Percentiles rank a stretch among this genome's conserved stretches.
These are phyloP conservation scores for Chironomus tentans DNA, from an alignment of 2,888 invertebrate species.

Conservation along the genomic window DNA sequence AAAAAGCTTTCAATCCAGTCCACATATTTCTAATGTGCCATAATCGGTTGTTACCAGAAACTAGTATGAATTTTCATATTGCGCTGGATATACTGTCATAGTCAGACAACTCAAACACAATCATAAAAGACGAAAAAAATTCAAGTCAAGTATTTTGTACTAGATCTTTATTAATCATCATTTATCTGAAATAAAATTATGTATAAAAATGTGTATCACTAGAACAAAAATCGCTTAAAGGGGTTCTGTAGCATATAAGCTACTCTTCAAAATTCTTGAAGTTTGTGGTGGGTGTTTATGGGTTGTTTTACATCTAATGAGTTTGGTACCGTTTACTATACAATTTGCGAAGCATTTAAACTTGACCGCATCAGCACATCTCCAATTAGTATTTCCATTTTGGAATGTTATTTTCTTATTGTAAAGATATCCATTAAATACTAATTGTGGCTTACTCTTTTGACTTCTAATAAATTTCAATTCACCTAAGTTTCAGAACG, in stretches of 20 bases:
- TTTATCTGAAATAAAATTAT: background rate
- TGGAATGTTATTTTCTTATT: slow-evolving; percentile 44
- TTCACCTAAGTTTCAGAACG: slow-evolving; percentile 29
- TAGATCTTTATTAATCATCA: background rate
- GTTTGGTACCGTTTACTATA: slow-evolving; percentile 38
- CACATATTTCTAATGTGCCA: no score
- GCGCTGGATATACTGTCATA: background rate
- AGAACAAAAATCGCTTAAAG: no score
- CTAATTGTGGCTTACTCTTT: slow-evolving; percentile 44
- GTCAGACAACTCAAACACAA: background rate
- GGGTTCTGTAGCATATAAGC: slow-evolving; percentile 20
- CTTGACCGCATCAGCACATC: slow-evolving; percentile 41
- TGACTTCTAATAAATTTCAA: slow-evolving; percentile 43
- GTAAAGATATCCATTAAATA: slow-evolving; percentile 41
- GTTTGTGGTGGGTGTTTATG: slow-evolving; percentile 42
- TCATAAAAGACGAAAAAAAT: background rate
- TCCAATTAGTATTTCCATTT: slow-evolving; percentile 43
- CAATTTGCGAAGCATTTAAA: slow-evolving; percentile 41
- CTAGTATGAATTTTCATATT: background rate
- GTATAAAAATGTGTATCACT: background rate
- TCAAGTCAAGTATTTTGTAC: background rate
- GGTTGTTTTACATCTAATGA: slow-evolving; percentile 34
- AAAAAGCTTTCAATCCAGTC: no score
- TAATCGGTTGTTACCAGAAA: no score
- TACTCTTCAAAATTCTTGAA: slow-evolving; percentile 41